Base-by-base conservation (phyloP, 2,797 vertebrate genomes). In the Glossophaga mutica region DNA sequence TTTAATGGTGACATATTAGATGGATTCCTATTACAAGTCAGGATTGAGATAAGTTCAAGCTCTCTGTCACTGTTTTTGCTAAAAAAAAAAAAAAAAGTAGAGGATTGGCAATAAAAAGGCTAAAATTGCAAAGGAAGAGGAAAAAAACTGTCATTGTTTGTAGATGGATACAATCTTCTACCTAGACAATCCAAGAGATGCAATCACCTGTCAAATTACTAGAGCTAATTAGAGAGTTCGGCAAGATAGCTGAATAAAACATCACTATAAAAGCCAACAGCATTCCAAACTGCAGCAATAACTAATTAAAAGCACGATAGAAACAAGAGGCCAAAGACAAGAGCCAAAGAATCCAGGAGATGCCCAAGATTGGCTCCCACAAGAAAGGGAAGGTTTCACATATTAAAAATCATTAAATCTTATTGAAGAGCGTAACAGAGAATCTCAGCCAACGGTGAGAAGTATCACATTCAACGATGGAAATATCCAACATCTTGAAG, bases 171-270 rank as follows among this genome's bases (percentile, higher is more conserved):
- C 24, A 12, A 73, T 74, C 74, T n/a, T 86, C n/a, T 73, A 82
- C n/a, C 10, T 90, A 34, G 59, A 90, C 70, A 91, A 87, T 42
- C 46, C 52, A 84, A 71, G 87, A 76, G 34, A 65, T 79, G 86
- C 44, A 74, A 44, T 91, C n/a, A 55, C 12, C 55, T 93, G 85
- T 93, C 55, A 93, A 92, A 91, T 94, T 71, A 76, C 22, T 46
- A 29, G 44, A 78, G 89, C 73, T 92, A 87, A 95, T 95, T 93
- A 74, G 82, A 90, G 81, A 73, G 57, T 57, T 96, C 5, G 78
- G 83, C 42, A 94, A 91, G 78, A 55, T 74, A 68, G 57, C 76
- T 87, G 87, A 90, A 48, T 26, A 32, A 32, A 65, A 78, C 79
- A 76, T 71, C 34, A 50, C 71, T n/a, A 9, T 14, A 48, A 85